These are phyloP conservation scores for Coluber constrictor DNA, from an alignment of 2,797 vertebrate species.

Conservation along the genomic window DNA sequence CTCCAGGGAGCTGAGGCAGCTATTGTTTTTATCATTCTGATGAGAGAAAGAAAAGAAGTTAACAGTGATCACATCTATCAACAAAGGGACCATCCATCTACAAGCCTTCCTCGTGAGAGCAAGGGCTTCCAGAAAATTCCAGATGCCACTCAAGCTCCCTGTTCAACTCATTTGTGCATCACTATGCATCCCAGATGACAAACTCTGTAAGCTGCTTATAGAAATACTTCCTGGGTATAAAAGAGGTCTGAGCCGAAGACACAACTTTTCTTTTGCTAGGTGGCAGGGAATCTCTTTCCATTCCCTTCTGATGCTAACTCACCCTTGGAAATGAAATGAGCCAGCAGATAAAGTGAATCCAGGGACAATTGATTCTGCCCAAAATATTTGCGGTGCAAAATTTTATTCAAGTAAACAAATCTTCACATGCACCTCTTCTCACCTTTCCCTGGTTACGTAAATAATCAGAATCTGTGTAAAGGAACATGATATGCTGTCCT, in stretches of 20 bases:
- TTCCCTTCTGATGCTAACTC: constrained; percentile 3
- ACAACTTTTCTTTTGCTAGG: not conserved
- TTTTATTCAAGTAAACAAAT: not conserved
- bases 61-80: not conserved
- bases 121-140: not conserved
- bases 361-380: not conserved
- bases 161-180: not conserved
- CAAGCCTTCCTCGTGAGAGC: not conserved
- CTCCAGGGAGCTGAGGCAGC: not conserved
- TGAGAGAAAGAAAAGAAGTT: not conserved
- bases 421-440: too few species aligned
- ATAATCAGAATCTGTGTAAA: not conserved
- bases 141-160: not conserved
- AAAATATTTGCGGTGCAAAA: not conserved
- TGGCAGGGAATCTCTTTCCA: not conserved
- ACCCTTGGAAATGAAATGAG: not conserved
- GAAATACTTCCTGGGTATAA: not conserved
- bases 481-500: not conserved
- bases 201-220: not conserved
- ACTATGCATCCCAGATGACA: not conserved
- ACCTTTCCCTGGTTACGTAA: not conserved
- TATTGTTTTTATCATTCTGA: not conserved
- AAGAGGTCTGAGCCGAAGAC: not conserved
- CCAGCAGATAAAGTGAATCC: not conserved
- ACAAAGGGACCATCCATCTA: not conserved